phyloP scores from a whole-genome alignment of 2,797 vertebrate species.

The Florisuga fusca region DNA sequence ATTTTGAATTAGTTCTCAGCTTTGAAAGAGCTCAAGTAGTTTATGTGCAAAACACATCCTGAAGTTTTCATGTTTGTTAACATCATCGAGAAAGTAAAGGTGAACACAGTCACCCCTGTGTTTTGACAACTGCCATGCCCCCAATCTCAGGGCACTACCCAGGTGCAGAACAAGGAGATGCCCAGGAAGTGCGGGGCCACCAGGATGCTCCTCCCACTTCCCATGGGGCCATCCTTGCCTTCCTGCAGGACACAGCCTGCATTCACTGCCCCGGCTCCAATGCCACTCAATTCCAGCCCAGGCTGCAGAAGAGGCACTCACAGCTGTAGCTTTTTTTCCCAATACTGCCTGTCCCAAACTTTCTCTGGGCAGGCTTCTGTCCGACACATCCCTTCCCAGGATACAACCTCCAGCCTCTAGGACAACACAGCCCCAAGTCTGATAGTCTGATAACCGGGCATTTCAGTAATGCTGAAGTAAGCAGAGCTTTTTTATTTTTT shows the following conservation, averaged over 20 bases:
- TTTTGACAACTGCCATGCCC: fast-evolving
- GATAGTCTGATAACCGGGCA: not conserved
- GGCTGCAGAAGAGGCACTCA: not conserved
- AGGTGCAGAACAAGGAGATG: not conserved
- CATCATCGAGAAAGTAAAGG: not conserved
- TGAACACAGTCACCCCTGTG: fast-evolving
- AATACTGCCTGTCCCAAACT: not conserved
- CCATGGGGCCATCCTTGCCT: not conserved
- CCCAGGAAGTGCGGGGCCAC: not conserved
- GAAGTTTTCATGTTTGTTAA: not conserved
- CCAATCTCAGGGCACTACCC: too few species aligned
- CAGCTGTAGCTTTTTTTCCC: not conserved
- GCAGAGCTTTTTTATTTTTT: not conserved
- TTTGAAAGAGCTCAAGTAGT: not conserved
- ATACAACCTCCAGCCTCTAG: not conserved
- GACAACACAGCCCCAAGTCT: not conserved
- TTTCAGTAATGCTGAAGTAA: not conserved
- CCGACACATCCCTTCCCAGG: not conserved
- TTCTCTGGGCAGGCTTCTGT: not conserved
- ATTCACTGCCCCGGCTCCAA: not conserved
- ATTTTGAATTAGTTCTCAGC: not conserved
- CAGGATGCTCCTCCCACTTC: not conserved
- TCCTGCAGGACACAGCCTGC: not conserved
- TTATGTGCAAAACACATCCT: not conserved
- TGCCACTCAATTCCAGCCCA: fast-evolving